A percentile compares a stretch with the other conserved stretches of the same genome.
phyloP scores from a whole-genome alignment of 2,888 invertebrate genomes.

The Agrotis ipsilon region DNA sequence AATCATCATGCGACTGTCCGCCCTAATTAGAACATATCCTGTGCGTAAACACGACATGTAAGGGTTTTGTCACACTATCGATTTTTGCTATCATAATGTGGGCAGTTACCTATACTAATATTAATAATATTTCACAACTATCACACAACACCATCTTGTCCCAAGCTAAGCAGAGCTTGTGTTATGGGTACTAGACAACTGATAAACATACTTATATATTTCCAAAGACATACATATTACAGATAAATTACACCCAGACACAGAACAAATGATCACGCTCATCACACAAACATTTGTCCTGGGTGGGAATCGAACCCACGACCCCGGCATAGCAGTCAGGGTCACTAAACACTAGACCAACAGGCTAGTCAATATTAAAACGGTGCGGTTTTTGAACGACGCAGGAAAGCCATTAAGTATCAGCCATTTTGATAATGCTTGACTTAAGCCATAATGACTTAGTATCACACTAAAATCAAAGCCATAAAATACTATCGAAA shows the following conservation, averaged over 20 bases:
- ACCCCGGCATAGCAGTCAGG: too few species aligned
- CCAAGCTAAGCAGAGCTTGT: too few species aligned
- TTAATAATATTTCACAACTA: too few species aligned
- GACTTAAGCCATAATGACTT: not conserved
- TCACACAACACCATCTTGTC: too few species aligned
- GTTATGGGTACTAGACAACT: too few species aligned
- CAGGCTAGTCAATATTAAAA: not conserved
- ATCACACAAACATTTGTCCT: too few species aligned
- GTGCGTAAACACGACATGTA: slow-evolving; percentile 39
- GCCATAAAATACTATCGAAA: slow-evolving; percentile 32
- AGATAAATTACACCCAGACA: too few species aligned
- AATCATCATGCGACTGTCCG: slow-evolving; percentile 55
- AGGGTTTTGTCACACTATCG: slow-evolving; percentile 11
- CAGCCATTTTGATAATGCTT: not conserved
- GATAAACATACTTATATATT: too few species aligned
- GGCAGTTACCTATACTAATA: too few species aligned
- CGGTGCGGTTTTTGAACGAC: not conserved
- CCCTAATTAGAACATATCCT: slow-evolving; percentile 48
- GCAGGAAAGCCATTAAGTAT: not conserved
- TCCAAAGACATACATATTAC: too few species aligned
- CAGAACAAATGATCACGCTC: too few species aligned
- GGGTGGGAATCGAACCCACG: too few species aligned
- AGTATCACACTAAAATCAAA: slow-evolving; percentile 12
- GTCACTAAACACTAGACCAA: not conserved
- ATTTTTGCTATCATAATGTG: slow-evolving; percentile 4